Evolutionary conservation across 2,888 invertebrate genomes (phyloP), one percentile per base, ranked within the genome.

Genomic region (Phalera bucephala): DNA sequence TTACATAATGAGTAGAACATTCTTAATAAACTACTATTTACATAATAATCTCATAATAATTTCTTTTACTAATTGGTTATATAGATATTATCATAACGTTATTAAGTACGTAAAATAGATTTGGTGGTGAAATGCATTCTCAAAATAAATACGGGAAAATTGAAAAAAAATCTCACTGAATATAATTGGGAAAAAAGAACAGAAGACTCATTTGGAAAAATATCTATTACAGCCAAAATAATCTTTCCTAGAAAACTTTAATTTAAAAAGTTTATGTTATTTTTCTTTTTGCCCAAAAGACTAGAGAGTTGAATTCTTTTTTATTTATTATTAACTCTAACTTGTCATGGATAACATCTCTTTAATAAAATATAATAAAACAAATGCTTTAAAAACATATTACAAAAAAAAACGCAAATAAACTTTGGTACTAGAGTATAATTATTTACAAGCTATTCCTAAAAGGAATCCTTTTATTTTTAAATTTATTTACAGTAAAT

Each of bases 121-220:
- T 80, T 76, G 73, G 74, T 76, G 71, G 64, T 69, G 59, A 78
- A 80, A 80, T 79, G 76, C 74, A 70, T 53, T 25, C 31, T 35
- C n/a, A n/a, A n/a, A n/a, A n/a, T n/a, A n/a, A n/a, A n/a, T n/a
- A n/a, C n/a, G n/a, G n/a, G n/a, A n/a, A n/a, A n/a, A n/a, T n/a
- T n/a, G n/a, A n/a, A n/a, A 10, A 15, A 22, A 30, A 31, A 34
- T 22, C 36, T 30, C 43, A 39, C 14, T 36, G 12, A 30, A 14
- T 26, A 31, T 7, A 15, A 36, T 10, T 22, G 22, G n/a, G 5
- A 10, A 22, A 22, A 10, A 22, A 22, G 2, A 21, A 34, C 9
- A 22, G 26, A 14, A 12, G 11, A 36, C 12, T 25, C 26, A 33
- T 1, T 11, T 9, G 27, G 13, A 36, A n/a, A n/a, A n/a, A n/a